Conservation (phyloP, 2,113 vertebrate species). For the Pagrus major region DNA sequence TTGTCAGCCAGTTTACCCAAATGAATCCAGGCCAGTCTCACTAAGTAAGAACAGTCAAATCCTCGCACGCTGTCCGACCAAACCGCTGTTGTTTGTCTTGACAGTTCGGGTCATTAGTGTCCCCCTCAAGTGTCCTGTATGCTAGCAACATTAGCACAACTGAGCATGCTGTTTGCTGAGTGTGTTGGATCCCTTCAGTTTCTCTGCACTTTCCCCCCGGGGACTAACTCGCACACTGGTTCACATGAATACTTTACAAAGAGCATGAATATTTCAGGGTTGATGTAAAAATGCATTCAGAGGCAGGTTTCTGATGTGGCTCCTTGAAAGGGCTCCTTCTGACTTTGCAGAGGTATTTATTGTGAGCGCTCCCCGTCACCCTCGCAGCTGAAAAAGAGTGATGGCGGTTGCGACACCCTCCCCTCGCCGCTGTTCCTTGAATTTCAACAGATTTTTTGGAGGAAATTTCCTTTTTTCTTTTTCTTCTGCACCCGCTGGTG, state of each 20-base stretch:
- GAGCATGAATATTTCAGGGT: slow-evolving; percentile 82
- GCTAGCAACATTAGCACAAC: slow-evolving; percentile 72
- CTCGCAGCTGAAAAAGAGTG: slow-evolving; percentile 56
- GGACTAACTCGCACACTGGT: slow-evolving; percentile 78
- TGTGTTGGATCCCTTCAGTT: slow-evolving; percentile 70
- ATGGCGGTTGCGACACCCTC: slow-evolving; percentile 64
- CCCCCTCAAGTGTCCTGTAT: slow-evolving; percentile 60
- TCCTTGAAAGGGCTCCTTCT: slow-evolving; percentile 73
- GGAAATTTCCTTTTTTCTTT: slow-evolving; percentile 53
- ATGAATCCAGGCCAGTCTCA: background rate
- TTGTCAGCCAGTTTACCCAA: background rate
- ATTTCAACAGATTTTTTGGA: slow-evolving; percentile 50
- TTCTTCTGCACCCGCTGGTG: slow-evolving; percentile 7
- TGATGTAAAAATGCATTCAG: slow-evolving; percentile 79
- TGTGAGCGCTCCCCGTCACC: slow-evolving; percentile 58
- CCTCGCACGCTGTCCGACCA: slow-evolving; percentile 26
- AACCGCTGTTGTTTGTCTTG: slow-evolving; percentile 60
- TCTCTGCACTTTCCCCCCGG: slow-evolving; percentile 65
- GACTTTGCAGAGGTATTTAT: slow-evolving; percentile 75
- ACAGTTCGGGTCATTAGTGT: slow-evolving; percentile 65
- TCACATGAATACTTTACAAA: slow-evolving; percentile 83
- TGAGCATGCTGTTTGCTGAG: slow-evolving; percentile 70
- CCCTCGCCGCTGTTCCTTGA: slow-evolving; percentile 59
- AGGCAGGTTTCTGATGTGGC: slow-evolving; percentile 76
- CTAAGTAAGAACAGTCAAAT: slow-evolving; percentile 20